Conservation (phyloP, 37 sponge, comb jelly and placozoan species). For the Cliona cf. orientalis region DNA sequence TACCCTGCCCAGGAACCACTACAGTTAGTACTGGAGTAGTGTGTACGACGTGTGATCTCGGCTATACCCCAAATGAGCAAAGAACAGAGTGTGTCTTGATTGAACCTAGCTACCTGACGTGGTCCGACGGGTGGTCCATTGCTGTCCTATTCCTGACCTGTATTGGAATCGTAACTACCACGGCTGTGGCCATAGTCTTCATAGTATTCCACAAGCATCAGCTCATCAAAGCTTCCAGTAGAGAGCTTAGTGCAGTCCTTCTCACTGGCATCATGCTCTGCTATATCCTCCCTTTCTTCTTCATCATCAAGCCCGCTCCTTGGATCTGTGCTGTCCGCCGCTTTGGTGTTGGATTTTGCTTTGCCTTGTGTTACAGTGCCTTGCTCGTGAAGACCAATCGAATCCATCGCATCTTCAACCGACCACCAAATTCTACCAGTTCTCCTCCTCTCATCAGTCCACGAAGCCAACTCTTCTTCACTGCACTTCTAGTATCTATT, state of each 20-base stretch:
- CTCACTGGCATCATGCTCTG: constrained; percentile 57
- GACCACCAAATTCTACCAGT: background rate
- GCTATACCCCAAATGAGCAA: constrained; percentile 43
- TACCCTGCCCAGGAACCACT: constrained; percentile 36
- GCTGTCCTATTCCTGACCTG: constrained; percentile 36
- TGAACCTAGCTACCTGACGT: constrained; percentile 19
- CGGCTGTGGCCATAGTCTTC: constrained; percentile 32
- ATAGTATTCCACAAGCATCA: constrained; percentile 32
- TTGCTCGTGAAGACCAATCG: constrained; percentile 66
- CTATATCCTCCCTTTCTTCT: constrained; percentile 60
- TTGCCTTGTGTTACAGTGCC: constrained; percentile 61
- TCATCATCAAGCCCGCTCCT: constrained; percentile 38
- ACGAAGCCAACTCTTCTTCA: constrained; percentile 55
- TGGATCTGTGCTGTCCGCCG: constrained; percentile 47
- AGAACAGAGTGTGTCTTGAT: constrained; percentile 39
- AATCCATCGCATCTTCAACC: constrained; percentile 69
- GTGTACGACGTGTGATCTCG: constrained; percentile 52
- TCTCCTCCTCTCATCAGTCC: constrained; percentile 7
- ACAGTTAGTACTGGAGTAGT: constrained; percentile 12
- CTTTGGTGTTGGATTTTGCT: constrained; percentile 47
- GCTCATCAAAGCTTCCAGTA: constrained; percentile 70
- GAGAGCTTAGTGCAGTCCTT: constrained; percentile 74
- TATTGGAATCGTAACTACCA: constrained; percentile 34
- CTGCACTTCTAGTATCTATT: constrained; percentile 41
- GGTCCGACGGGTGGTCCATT: constrained; percentile 28